Percentiles rank a stretch among this genome's conserved stretches.
Conservation (phyloP, 2,888 invertebrate genomes). For the Cheiracanthium punctorium region DNA sequence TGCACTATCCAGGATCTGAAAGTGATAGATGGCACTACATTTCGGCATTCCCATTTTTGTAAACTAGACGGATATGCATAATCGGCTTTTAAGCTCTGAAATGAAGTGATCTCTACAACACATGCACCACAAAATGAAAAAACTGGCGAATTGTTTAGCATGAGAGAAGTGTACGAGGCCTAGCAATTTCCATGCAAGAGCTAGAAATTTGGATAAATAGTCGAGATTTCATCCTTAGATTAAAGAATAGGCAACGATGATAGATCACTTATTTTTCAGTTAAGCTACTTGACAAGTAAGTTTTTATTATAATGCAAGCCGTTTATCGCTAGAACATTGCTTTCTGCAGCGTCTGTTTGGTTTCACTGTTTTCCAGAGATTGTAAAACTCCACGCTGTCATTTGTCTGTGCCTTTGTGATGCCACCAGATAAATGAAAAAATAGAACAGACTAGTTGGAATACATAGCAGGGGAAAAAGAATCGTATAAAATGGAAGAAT, state of each 20-base stretch:
- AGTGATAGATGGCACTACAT: not conserved
- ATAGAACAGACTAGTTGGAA: not conserved
- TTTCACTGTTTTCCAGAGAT: not conserved
- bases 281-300: conserved; percentile 38
- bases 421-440: not conserved
- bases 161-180: too few species aligned
- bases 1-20: too few species aligned
- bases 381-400: not conserved
- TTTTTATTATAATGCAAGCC: conserved; percentile 19
- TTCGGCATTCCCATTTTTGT: not conserved
- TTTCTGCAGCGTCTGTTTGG: not conserved
- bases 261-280: conserved; percentile 35
- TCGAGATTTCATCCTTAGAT: not conserved
- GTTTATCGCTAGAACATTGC: conserved; percentile 14
- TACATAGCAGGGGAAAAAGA: not conserved
- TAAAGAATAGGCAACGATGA: conserved; percentile 22
- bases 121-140: not conserved
- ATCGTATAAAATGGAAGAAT: not conserved
- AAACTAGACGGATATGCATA: not conserved
- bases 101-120: not conserved
- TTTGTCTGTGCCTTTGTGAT: conserved; percentile 21
- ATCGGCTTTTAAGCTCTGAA: not conserved
- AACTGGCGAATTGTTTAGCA: not conserved
- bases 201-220: not conserved
- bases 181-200: too few species aligned